These are phyloP conservation scores for Tipula lateralis DNA, from an alignment of 2,888 invertebrate species.

Conservation along the genomic window DNA sequence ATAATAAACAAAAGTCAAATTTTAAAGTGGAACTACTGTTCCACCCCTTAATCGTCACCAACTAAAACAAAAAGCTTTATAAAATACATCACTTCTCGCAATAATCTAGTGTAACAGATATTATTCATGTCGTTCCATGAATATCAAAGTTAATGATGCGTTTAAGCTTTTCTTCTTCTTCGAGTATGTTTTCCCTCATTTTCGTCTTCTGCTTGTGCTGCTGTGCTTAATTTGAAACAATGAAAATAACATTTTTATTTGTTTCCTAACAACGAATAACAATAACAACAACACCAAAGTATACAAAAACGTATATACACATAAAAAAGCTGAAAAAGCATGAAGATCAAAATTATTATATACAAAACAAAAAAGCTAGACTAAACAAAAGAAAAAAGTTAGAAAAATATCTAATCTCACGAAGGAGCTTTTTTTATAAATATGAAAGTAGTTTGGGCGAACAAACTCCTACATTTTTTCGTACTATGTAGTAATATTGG, in stretches of 20 bases:
- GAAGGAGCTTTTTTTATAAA: not conserved
- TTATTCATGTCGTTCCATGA: not conserved
- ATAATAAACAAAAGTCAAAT: too few relatives aligned
- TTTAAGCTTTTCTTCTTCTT: slow-evolving; percentile 8
- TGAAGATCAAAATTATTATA: not conserved
- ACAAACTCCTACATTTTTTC: not conserved
- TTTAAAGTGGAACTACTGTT: too few relatives aligned
- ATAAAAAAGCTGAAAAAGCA: not conserved
- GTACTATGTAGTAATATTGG: not conserved
- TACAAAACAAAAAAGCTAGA: not conserved
- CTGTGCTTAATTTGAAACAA: not conserved
- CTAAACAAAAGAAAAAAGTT: slow-evolving; percentile 15
- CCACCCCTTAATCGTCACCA: too few relatives aligned
- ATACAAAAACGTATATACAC: not conserved
- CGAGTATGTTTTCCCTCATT: not conserved
- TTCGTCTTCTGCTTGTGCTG: not conserved
- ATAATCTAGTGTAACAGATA: not conserved
- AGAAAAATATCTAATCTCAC: not conserved
- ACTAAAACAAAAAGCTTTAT: not conserved
- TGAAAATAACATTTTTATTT: slow-evolving; percentile 19
- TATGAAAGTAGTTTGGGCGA: not conserved
- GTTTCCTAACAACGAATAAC: not conserved
- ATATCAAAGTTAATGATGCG: slow-evolving; percentile 7
- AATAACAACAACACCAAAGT: not conserved
- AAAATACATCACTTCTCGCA: not conserved